Evolutionary conservation across 2,888 invertebrate species (phyloP).

Genomic region (Choristoneura rosaceana): DNA sequence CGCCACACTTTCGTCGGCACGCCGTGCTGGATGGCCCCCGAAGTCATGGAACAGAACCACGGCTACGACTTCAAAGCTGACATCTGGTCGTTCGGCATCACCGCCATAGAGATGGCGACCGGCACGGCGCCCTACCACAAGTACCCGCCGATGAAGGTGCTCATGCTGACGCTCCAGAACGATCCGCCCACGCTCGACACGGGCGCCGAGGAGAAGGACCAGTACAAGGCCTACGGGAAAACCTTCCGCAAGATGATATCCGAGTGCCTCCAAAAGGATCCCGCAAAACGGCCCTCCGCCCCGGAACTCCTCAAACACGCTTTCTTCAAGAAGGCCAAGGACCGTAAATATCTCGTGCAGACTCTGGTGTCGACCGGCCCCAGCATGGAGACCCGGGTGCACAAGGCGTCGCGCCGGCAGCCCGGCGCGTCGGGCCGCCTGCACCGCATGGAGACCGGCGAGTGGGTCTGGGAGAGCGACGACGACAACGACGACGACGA

Average conservation of each 20-base stretch:
- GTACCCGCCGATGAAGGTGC: conserved; percentile 99
- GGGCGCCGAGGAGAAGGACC: conserved; percentile 98
- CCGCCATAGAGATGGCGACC: conserved; percentile 99
- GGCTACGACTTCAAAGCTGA: conserved; percentile 99
- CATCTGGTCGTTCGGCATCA: conserved; percentile 94
- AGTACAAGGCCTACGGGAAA: conserved; percentile 99
- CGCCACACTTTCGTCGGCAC: conserved; percentile 99
- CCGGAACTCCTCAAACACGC: conserved; percentile 98
- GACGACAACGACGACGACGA: conserved; percentile 87
- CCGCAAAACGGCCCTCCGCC: conserved; percentile 97
- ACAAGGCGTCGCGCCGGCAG: conserved; percentile 93
- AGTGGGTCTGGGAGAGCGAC: conserved; percentile 99
- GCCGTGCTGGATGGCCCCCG: conserved; percentile 99
- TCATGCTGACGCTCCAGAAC: conserved; percentile 99
- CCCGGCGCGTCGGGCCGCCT: conserved; percentile 94
- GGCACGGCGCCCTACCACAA: conserved; percentile 99
- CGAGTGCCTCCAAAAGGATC: conserved; percentile 98
- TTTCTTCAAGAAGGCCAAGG: conserved; percentile 99
- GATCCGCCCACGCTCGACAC: conserved; percentile 99
- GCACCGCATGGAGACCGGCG: conserved; percentile 97
- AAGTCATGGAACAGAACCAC: conserved; percentile 99
- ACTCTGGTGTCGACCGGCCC: conserved; percentile 95
- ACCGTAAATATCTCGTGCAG: conserved; percentile 94
- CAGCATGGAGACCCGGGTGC: conserved; percentile 95
- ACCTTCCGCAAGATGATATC: conserved; percentile 99